Base-by-base conservation (phyloP, 2,888 invertebrate genomes). In the Lepidocyrtoides sp. region DNA sequence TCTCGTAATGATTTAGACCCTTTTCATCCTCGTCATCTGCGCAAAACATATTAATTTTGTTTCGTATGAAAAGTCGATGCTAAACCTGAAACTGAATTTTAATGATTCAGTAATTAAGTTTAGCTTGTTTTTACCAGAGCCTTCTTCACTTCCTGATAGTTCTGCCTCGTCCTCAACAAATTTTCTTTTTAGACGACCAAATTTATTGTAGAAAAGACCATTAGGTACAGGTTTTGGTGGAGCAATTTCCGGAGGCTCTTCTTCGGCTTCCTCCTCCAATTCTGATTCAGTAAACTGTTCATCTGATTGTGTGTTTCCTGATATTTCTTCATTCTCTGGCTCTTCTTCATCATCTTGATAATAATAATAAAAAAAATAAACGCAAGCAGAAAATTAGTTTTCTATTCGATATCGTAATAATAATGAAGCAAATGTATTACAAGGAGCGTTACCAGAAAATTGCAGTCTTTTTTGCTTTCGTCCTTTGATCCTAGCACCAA, bases 101-200 rank as follows among this genome's bases (percentile, higher is more conserved):
- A 29, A 23, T 8, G 14, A 63, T 26, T 7, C 41, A 7, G 41
- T 10, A 57, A 57, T 57, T 23, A 57, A 57, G 10, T 26, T 26
- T 3, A 57, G 29, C 44, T n/a, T 23, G 14, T 1, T 51, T 20
- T 82, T 85, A 91, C 97, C 98, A 69, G 98, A 98, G 0, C 97
- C 98, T 97, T 97, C 98, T 93, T 98, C 98, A 1, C 98, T 98
- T 94, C 98, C 99, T 0, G 98, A 98, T 44, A 99, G 95, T 94
- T 99, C 99, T 0, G 99, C 99, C 95, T 99, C 99, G 54, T 97
- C 96, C 93, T 99, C 99, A 84, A 99, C 96, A 96, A 98, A 99
- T 81, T 97, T 97, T 0, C 96, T 92, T 77, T 94, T 91, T 7
- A 95, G 89, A 36, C 85, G 90, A 2, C 94, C 94, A 82, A 89